Base-by-base conservation (phyloP, 2,113 vertebrate genomes). In the Agapornis roseicollis region DNA sequence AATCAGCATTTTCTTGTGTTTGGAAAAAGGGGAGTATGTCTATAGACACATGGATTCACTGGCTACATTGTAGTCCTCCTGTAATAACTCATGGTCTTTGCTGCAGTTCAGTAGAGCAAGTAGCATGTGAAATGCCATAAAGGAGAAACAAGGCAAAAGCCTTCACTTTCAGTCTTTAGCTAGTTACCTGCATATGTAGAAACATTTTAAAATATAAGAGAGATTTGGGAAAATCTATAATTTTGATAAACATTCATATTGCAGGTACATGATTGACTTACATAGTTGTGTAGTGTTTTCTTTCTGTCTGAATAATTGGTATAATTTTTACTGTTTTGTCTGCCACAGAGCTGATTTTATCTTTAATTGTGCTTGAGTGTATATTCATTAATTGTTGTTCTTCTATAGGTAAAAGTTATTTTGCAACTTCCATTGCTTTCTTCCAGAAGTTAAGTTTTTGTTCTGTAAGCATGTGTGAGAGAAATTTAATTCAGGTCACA, bases 11-110 rank as follows among this genome's bases (percentile, higher is more conserved):
- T 88, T n/a, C 49, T 82, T 44, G 35, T 52, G 11, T 52, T 8
- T 41, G 66, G 29, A 11, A 27, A 63, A 70, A 31, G 10, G 9
- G 29, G 37, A 28, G 3, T 52, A 14, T 2, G 37, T 49, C 13
- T 4, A 0, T 29, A 37, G 35, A 10, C n/a, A 46, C 3, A 1
- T 0, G 1, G 17, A 37, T 90, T 90, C 35, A 47, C 17, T 46
- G 73, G 6, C 42, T 60, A 2, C 23, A 68, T 23, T 37, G 8
- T 56, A 69, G 25, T 42, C 19, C 16, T 71, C 46, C 41, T 83
- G 55, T 68, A 31, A 29, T 60, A 23, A 46, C 65, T 63, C 55
- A 24, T 28, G 46, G 11, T 37, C 39, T 78, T 53, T 89, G 28
- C 25, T 1, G 1, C 28, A 47, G 41, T 64, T 89, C 55, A 52